Evolutionary conservation across 2,888 invertebrate species (phyloP), one percentile per base, ranked within the genome.

Genomic region (Drosophila setosimentum): DNA sequence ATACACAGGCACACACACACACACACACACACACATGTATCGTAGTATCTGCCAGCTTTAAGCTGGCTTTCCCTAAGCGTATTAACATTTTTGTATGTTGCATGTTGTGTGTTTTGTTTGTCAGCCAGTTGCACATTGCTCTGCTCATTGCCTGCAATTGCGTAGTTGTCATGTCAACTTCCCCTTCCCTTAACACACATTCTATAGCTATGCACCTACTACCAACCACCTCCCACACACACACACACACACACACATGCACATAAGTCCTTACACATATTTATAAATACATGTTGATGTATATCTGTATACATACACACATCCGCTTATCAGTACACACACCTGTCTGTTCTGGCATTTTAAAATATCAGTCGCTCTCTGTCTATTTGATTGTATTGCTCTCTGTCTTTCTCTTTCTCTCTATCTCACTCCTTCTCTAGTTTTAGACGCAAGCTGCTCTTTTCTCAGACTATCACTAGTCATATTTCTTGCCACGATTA

Each of bases 51-150:
- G 64, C 59, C 50, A 67, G 59, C 73, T 73, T 79, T 81, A 81
- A 82, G 82, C 83, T 79, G 81, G 76, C 81, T 81, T 81, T 72
- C 64, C 62, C 67, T 81, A 82, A 81, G 81, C 80, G 73, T 76
- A 81, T 81, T 81, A 79, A 55, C 67, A 73, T 70, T 73, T 64
- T 24, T 45, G 45, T 8, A 3, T 54, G 54, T 48, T 55, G 33
- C 48, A 4, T 16, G 30, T n/a, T 50, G 64, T 32, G n/a, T 45
- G 48, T 55, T 68, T 51, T 61, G 60, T 69, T 64, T 68, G 58
- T 42, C 60, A 71, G 70, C 55, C 65, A 49, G 57, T 69, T 68
- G 59, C 73, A 73, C 70, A 64, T 74, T 79, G 79, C 76, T 55
- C 48, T 74, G 80, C 77, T 71, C 63, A 63, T 71, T 72, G 71